Evolutionary conservation across 2,113 vertebrate species (phyloP).

Genomic region (Gila orcuttii): DNA sequence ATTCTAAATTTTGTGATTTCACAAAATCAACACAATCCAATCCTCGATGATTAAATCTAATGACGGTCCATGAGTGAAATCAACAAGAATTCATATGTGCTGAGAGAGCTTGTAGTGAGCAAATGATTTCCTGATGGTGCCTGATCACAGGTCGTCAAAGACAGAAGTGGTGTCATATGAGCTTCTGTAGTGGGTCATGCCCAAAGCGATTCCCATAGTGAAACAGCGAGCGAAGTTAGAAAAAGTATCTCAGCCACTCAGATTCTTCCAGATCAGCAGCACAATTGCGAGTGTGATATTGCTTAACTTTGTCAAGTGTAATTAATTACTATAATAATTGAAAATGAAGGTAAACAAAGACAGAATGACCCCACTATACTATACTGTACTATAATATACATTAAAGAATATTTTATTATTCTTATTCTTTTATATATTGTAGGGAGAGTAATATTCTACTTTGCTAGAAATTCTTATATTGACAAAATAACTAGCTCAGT

Average conservation of each 20-base stretch:
- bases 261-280: neutral
- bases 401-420: too few relatives aligned
- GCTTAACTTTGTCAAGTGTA: neutral
- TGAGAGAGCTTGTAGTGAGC: too few relatives aligned
- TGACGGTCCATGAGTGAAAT: too few relatives aligned
- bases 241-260: neutral
- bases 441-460: neutral
- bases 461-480: neutral
- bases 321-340: slow-evolving; percentile 28
- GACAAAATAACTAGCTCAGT: neutral
- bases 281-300: neutral
- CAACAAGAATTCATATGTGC: too few relatives aligned
- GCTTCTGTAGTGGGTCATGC: neutral
- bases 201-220: neutral
- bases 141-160: too few relatives aligned
- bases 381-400: too few relatives aligned
- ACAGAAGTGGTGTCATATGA: too few relatives aligned
- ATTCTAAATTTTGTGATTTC: neutral
- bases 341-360: neutral
- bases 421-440: too few relatives aligned
- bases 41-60: too few relatives aligned
- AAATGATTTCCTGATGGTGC: too few relatives aligned
- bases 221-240: neutral
- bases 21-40: too few relatives aligned
- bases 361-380: neutral